Evolutionary conservation across 2,888 invertebrate genomes (phyloP).

Genomic region (Ennomos fuscantarius): DNA sequence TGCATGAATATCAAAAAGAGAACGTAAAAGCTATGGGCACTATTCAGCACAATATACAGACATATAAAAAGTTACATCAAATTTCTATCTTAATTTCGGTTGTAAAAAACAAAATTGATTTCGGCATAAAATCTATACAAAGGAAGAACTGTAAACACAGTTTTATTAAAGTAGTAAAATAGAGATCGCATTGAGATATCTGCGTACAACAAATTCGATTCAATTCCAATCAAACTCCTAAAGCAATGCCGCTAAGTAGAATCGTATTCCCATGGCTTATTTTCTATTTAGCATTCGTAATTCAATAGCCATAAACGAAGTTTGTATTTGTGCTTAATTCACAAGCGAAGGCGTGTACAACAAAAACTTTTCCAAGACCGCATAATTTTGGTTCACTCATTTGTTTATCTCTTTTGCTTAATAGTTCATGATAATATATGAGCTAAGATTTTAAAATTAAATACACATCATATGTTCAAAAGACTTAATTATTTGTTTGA

Average conservation of each 20-base stretch:
- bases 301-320: slow-evolving; percentile 67
- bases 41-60: slow-evolving; percentile 26
- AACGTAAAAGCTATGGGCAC: slow-evolving; percentile 25
- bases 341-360: slow-evolving; percentile 46
- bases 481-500: no score
- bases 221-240: slow-evolving; percentile 56
- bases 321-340: slow-evolving; percentile 44
- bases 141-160: slow-evolving; percentile 41
- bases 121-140: slow-evolving; percentile 39
- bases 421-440: no score
- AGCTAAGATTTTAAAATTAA: no score
- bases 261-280: slow-evolving; percentile 68
- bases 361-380: no score
- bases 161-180: slow-evolving; percentile 47
- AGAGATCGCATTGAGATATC: slow-evolving; percentile 37
- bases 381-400: no score
- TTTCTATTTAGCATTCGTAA: slow-evolving; percentile 70
- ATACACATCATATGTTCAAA: no score
- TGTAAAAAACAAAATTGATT: slow-evolving; percentile 39
- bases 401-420: background rate
- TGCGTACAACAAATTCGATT: slow-evolving; percentile 52
- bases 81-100: slow-evolving; percentile 42
- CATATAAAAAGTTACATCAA: slow-evolving; percentile 33
- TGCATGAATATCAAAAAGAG: slow-evolving; percentile 25
- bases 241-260: slow-evolving; percentile 50